These are phyloP conservation scores for Scaptomyza tumidula DNA, from an alignment of 2,888 invertebrate species.

Conservation along the genomic window DNA sequence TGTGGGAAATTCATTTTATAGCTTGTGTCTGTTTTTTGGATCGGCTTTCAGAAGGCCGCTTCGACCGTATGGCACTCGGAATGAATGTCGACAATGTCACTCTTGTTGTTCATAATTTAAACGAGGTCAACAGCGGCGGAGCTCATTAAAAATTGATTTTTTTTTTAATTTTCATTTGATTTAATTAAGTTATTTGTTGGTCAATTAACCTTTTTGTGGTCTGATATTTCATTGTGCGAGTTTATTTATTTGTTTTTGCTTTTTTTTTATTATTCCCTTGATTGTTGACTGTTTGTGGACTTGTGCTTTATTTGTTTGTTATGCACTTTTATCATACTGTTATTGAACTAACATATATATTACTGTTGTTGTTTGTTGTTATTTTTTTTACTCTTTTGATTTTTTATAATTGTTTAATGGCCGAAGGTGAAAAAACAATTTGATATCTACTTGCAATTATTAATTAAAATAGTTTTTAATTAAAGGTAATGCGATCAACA, in stretches of 20 bases:
- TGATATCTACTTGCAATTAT: slow-evolving; percentile 70
- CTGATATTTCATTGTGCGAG: slow-evolving; percentile 66
- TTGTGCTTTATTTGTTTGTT: slow-evolving; percentile 59
- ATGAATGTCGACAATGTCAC: slow-evolving; percentile 34
- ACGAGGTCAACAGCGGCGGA: slow-evolving; percentile 69
- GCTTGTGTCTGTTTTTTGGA: slow-evolving; percentile 21
- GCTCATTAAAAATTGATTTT: slow-evolving; percentile 74
- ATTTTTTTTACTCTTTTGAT: slow-evolving; percentile 8
- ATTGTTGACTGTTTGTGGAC: slow-evolving; percentile 34
- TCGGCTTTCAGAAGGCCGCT: slow-evolving; percentile 35
- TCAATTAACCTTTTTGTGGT: slow-evolving; percentile 75
- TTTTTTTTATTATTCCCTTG: slow-evolving; percentile 30
- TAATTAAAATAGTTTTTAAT: slow-evolving; percentile 78
- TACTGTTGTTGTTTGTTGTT: slow-evolving; percentile 18
- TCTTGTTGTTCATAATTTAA: slow-evolving; percentile 61
- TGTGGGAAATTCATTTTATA: slow-evolving; percentile 6
- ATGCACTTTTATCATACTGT: slow-evolving; percentile 64
- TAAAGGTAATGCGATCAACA: slow-evolving; percentile 73
- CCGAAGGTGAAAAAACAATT: slow-evolving; percentile 35
- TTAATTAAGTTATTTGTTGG: slow-evolving; percentile 79
- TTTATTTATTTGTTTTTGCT: slow-evolving; percentile 9
- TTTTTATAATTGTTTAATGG: slow-evolving; percentile 22
- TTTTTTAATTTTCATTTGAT: slow-evolving; percentile 74
- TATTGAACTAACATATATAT: slow-evolving; percentile 50
- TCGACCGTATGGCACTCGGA: slow-evolving; percentile 26